A percentile compares a stretch with the other conserved stretches of the same genome.
phyloP scores from a whole-genome alignment of 1,140 invertebrate species.

The Conus betulinus region DNA sequence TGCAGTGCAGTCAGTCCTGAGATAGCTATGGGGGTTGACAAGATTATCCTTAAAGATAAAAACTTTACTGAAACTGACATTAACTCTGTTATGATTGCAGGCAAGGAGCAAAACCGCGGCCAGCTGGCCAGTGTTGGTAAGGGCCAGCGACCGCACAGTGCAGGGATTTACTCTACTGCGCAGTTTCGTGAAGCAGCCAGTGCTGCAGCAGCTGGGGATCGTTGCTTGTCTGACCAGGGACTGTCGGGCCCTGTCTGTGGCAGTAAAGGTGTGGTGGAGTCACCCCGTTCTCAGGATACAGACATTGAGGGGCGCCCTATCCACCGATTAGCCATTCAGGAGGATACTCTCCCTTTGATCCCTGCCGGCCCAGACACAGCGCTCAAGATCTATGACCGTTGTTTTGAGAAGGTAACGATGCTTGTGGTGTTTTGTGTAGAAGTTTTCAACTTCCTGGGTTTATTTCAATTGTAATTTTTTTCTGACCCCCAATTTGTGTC shows the following conservation, averaged over 20 bases:
- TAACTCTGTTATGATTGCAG: not conserved
- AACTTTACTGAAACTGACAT: not conserved
- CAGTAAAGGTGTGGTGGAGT: not conserved
- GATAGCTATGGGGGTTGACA: no score
- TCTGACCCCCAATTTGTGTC: no score
- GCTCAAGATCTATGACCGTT: slow-evolving; percentile 4
- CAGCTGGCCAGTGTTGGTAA: not conserved
- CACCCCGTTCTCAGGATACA: not conserved
- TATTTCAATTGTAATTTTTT: no score
- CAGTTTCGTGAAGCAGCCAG: not conserved
- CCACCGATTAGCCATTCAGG: not conserved
- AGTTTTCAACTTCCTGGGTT: not conserved
- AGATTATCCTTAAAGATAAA: no score
- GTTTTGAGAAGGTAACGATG: not conserved
- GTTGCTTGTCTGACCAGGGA: not conserved
- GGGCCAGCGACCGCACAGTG: not conserved
- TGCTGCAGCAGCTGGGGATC: not conserved
- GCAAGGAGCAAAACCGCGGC: not conserved
- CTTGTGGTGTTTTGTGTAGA: not conserved
- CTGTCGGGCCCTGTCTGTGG: not conserved
- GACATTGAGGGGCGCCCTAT: slow-evolving; percentile 17
- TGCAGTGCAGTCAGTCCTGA: no score
- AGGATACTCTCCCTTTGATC: slow-evolving; percentile 10
- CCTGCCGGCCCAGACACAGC: not conserved
- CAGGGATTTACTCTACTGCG: not conserved